Percentiles rank a stretch among this genome's conserved stretches.
Conservation (phyloP, 2,113 vertebrate genomes). For the Gnathonemus echidnorhynchus region DNA sequence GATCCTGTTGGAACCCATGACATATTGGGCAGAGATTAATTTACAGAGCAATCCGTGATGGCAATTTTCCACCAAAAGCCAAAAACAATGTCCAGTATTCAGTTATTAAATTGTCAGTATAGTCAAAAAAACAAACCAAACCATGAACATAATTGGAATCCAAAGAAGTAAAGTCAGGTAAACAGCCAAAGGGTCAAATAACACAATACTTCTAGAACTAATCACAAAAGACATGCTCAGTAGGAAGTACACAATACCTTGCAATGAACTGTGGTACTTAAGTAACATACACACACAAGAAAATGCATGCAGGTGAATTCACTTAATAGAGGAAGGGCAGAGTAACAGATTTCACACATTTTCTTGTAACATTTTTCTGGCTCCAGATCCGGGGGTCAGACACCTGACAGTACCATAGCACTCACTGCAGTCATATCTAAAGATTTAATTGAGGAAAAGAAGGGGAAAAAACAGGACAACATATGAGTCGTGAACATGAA, state of each 20-base stretch:
- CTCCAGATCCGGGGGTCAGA: not conserved
- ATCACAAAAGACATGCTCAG: not conserved
- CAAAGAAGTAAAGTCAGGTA: not conserved
- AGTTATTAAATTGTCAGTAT: not conserved
- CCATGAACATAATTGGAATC: not conserved
- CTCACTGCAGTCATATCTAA: not conserved
- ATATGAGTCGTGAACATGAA: not conserved
- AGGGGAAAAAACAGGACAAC: not conserved
- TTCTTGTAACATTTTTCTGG: not conserved
- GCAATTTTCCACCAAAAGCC: not conserved
- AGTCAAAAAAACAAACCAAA: not conserved
- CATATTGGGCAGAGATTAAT: not conserved
- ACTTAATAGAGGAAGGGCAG: not conserved
- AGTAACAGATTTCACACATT: not conserved
- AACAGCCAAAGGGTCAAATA: not conserved
- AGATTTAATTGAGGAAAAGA: not conserved
- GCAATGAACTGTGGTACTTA: not conserved
- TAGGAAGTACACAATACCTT: not conserved
- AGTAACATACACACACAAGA: not conserved
- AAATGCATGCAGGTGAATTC: not conserved
- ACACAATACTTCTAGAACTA: not conserved
- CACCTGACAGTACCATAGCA: not conserved
- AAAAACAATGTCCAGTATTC: not conserved
- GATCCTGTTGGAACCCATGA: not conserved
- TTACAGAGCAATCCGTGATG: not conserved